These are phyloP conservation scores for Sarcophaga subvicina DNA, from an alignment of 2,888 invertebrate species.

Conservation along the genomic window DNA sequence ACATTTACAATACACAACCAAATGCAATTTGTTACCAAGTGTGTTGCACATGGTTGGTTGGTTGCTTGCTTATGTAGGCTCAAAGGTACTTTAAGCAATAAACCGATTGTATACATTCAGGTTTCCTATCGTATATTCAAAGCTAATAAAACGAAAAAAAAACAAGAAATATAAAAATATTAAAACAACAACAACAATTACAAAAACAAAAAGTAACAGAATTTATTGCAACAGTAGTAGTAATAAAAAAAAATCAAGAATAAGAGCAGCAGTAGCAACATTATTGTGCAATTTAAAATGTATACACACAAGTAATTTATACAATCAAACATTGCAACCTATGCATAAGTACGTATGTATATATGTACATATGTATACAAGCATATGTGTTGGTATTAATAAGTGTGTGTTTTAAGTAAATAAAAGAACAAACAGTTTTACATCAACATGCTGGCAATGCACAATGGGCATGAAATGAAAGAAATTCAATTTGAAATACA, in stretches of 20 bases:
- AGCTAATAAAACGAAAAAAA: conserved; percentile 20
- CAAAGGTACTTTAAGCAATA: conserved; percentile 46
- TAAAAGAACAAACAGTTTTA: not conserved
- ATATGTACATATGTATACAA: no score
- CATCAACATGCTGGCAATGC: not conserved
- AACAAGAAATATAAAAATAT: not conserved
- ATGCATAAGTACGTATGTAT: not conserved
- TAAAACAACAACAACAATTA: conserved; percentile 30
- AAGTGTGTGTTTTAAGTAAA: not conserved
- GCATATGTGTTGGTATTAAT: not conserved
- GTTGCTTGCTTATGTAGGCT: not conserved
- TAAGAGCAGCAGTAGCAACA: conserved; percentile 1
- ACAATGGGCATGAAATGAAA: not conserved
- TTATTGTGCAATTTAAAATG: conserved; percentile 59
- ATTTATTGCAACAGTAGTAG: conserved; percentile 2
- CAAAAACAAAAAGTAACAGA: not conserved
- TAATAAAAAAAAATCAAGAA: conserved; percentile 46
- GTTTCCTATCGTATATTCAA: conserved; percentile 15
- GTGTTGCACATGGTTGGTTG: no score
- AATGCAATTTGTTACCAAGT: no score
- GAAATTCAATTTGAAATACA: not conserved
- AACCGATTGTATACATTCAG: conserved; percentile 61
- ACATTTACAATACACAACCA: no score
- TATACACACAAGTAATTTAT: conserved; percentile 9
- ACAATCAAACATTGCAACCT: not conserved